Evolutionary conservation across 2,888 invertebrate genomes (phyloP).

Genomic region (Hypomecis punctinalis): DNA sequence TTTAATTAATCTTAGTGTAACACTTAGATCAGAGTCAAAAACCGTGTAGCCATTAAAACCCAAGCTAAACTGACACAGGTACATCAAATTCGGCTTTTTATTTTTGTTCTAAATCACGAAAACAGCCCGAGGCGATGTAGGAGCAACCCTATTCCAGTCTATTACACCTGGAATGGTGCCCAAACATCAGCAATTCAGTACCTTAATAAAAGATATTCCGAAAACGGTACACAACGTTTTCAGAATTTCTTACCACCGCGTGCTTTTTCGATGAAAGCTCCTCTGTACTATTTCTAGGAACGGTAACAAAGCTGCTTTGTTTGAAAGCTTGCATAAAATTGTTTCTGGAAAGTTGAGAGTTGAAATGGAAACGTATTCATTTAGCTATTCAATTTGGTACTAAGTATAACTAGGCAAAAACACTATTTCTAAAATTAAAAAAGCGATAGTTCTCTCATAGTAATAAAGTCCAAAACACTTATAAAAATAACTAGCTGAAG

Average conservation of each 20-base stretch:
- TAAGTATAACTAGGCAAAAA: background rate
- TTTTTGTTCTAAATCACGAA: background rate
- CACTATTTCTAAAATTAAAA: no score
- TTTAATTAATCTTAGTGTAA: no score
- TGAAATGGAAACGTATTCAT: no score
- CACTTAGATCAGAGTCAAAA: no score
- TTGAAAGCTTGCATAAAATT: background rate
- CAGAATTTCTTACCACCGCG: constrained; percentile 15
- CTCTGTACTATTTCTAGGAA: constrained; percentile 12
- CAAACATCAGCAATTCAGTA: constrained; percentile 34
- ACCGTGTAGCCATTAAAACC: background rate
- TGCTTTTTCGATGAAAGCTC: constrained; percentile 14
- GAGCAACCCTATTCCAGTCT: constrained; percentile 25
- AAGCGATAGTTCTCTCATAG: no score
- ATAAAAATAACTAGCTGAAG: no score
- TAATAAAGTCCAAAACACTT: no score
- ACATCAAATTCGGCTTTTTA: constrained; percentile 1
- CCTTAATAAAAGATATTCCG: constrained; percentile 33
- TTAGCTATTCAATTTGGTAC: no score
- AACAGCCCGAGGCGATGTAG: background rate
- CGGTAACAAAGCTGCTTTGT: background rate
- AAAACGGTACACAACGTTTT: constrained; percentile 27
- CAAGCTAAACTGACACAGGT: background rate
- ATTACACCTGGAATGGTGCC: constrained; percentile 35
- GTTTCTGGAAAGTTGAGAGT: background rate